Percentiles rank a stretch among this genome's conserved stretches.
phyloP scores from a whole-genome alignment of 2,888 invertebrate genomes.

The Pardosa pseudoannulata region DNA sequence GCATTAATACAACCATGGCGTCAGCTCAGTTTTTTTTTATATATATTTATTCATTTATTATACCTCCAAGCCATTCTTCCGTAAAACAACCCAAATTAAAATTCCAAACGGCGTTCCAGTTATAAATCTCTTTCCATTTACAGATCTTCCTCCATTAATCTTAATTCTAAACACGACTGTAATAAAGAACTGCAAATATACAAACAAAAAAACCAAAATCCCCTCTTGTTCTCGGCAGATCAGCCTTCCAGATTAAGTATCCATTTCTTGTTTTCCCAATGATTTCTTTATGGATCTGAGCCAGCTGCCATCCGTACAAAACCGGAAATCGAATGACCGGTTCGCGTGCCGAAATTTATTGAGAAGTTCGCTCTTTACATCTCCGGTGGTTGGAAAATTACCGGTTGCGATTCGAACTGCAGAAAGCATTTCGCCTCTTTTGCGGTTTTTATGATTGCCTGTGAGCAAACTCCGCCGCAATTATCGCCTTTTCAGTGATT shows the following conservation, averaged over 20 bases:
- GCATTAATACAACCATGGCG: neutral
- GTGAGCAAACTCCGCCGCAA: neutral
- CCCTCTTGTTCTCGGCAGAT: neutral
- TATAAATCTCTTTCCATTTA: neutral
- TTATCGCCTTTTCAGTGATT: constrained; percentile 3
- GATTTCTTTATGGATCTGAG: neutral
- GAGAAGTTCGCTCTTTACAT: neutral
- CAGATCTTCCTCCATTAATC: neutral
- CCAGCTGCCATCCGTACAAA: constrained; percentile 9
- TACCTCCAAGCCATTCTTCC: no score
- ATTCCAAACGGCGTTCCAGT: neutral
- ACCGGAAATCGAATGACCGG: constrained; percentile 45
- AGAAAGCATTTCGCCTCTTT: neutral
- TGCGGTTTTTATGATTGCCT: neutral
- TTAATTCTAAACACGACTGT: neutral
- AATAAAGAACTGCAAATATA: constrained; percentile 11
- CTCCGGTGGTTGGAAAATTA: neutral
- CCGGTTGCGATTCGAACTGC: neutral
- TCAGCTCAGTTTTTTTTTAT: no score
- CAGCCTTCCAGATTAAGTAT: neutral
- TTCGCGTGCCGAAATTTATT: constrained; percentile 28
- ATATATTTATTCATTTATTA: no score
- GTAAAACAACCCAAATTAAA: neutral
- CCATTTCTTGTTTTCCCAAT: constrained; percentile 1
- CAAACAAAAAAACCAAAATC: neutral